Evolutionary conservation across 2,113 vertebrate genomes (phyloP), one percentile per base, ranked within the genome.

Genomic region (Melanostigma gelatinosum): DNA sequence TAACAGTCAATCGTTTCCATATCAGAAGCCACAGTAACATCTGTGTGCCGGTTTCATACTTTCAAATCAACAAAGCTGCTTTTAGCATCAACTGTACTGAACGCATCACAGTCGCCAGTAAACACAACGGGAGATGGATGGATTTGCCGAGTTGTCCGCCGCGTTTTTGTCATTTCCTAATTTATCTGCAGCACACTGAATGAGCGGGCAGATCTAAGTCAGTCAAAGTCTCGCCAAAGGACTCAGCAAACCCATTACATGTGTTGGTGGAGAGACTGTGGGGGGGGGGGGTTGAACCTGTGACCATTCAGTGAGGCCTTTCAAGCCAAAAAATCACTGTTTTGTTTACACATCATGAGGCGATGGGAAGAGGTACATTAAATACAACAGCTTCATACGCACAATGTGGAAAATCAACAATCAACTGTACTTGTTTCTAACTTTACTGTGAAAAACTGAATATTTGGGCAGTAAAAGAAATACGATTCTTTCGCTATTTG

Each of bases 171-270:
- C 20, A 63, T 85, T 80, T 80, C 48, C 22, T 8, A 36, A 66
- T 72, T 44, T 38, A 73, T 42, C 52, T 24, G 1, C 66, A 70
- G 46, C 75, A 40, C 58, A 55, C 80, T 75, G 77, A 89, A 75
- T 48, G 58, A 81, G 42, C 2, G 12, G 84, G 44, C 89, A 87
- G 80, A 91, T 89, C 83, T n/a, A 34, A 3, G 42, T 8, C 12
- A 1, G 27, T 42, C 20, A 13, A 4, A 1, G 40, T 61, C 69
- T 29, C 24, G 48, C 80, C 75, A 72, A 72, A 57, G n/a, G 24
- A 55, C 52, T 80, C 32, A 27, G 55, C 67, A 50, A 78, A 69
- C 54, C 50, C 38, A 62, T 67, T 40, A 60, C 40, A 44, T 55
- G 63, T 46, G 77, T 22, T 61, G 81, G 72, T 71, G 67, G 58